phyloP scores from a whole-genome alignment of 2,113 vertebrate genomes.

The Caranx ignobilis region DNA sequence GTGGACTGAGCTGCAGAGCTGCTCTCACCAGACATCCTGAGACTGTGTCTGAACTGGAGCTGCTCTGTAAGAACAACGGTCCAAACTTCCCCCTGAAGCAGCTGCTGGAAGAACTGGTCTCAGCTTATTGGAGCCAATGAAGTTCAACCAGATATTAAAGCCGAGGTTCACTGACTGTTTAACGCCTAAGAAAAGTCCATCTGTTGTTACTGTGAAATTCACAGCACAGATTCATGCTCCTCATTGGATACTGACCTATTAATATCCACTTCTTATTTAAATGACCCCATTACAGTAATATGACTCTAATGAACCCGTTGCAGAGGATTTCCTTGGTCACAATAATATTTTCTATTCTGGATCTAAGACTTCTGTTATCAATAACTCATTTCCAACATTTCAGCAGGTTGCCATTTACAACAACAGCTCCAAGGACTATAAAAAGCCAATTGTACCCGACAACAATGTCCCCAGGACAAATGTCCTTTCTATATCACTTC shows the following conservation, averaged over 20 bases:
- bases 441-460: constrained; percentile 64
- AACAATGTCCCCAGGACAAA: constrained; percentile 69
- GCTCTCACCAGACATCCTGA: no score
- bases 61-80: no score
- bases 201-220: background rate
- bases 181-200: background rate
- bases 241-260: background rate
- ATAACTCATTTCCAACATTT: constrained; percentile 37
- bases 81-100: no score
- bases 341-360: background rate
- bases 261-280: background rate
- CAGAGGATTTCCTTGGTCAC: background rate
- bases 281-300: background rate
- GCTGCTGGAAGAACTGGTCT: no score
- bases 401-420: constrained; percentile 15
- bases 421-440: constrained; percentile 59
- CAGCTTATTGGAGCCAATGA: no score
- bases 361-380: constrained; percentile 4
- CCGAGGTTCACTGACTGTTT: no score
- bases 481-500: constrained; percentile 64
- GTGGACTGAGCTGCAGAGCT: no score
- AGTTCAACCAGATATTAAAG: no score
- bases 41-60: no score
- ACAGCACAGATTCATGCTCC: background rate
- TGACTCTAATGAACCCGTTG: background rate